Base-by-base conservation (phyloP, 2,797 vertebrate genomes). In the Salarias fasciatus region DNA sequence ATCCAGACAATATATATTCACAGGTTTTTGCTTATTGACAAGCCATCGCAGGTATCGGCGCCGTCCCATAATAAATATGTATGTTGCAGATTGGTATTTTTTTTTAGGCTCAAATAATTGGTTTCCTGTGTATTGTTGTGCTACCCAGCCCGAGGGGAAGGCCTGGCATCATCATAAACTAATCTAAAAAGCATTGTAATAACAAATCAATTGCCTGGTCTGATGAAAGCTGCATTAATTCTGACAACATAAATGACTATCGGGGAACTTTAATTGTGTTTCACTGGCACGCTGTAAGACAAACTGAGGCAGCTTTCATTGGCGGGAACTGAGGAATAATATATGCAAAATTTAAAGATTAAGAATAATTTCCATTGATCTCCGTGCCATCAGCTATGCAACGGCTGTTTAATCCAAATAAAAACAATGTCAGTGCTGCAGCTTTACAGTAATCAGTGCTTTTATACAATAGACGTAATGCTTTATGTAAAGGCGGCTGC, bases 1-100 rank as follows among this genome's bases (percentile, higher is more conserved):
- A 59, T 85, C 69, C 83, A 89, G 85, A 84, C 85, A 72, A 84
- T 79, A 90, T 91, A 90, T 88, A 92, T 91, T 89, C 84, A 87
- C 83, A 87, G 75, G 66, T 63, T 69, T n/a, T 74, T 61, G 59
- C 81, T 67, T 91, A 91, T 92, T 90, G 89, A 91, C 87, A 86
- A 91, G 78, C 79, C 80, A 83, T 87, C 79, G 58, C 81, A 76
- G 69, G 74, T 87, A 88, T 90, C 37, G 88, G 83, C 68, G 62
- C 49, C 28, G 49, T 63, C 67, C 79, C 63, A 63, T 87, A 80
- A 91, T 90, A 89, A 90, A 90, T 91, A 88, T 90, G 80, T 82
- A 88, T 85, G 69, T 77, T 65, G 63, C 30, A 69, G 76, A 90
- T 71, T 73, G 67, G 55, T 65, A 14, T 72, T 73, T 75, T 82